These are phyloP conservation scores for Lithophane semibrunnea DNA, from an alignment of 2,888 invertebrate species.

Conservation along the genomic window DNA sequence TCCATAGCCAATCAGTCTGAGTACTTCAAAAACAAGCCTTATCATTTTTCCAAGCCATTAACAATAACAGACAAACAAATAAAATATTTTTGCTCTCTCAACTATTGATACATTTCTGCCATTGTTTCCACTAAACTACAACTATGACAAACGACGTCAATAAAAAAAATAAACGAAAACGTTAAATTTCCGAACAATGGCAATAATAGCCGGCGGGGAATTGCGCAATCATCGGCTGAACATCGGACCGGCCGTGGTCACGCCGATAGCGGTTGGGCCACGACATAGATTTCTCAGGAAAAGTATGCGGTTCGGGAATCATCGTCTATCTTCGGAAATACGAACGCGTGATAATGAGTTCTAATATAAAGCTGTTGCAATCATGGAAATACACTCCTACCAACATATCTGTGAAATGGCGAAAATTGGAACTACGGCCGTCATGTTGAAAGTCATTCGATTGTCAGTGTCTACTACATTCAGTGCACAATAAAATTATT, in stretches of 20 bases:
- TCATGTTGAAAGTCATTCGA: too few relatives aligned
- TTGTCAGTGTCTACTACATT: too few relatives aligned
- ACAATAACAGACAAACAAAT: constrained; percentile 36
- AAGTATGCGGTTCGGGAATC: neutral
- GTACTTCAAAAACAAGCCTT: constrained; percentile 1
- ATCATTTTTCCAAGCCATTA: constrained; percentile 20
- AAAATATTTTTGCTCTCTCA: constrained; percentile 39
- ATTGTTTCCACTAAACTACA: constrained; percentile 64
- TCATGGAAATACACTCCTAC: too few relatives aligned
- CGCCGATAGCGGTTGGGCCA: constrained; percentile 10
- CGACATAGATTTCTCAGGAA: neutral
- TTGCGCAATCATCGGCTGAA: constrained; percentile 63
- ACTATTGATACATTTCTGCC: constrained; percentile 49
- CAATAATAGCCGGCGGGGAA: constrained; percentile 61
- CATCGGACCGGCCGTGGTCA: constrained; percentile 28
- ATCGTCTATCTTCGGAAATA: neutral
- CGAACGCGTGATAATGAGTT: too few relatives aligned
- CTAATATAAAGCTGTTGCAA: neutral
- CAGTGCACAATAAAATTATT: too few relatives aligned
- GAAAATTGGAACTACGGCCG: too few relatives aligned
- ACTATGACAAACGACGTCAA: constrained; percentile 60
- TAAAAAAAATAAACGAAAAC: constrained; percentile 63
- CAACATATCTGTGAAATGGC: too few relatives aligned
- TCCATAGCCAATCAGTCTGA: constrained; percentile 2
- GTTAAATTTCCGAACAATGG: constrained; percentile 66